Evolutionary conservation across 2,113 vertebrate genomes (phyloP).

Genomic region (Marmota flaviventris): DNA sequence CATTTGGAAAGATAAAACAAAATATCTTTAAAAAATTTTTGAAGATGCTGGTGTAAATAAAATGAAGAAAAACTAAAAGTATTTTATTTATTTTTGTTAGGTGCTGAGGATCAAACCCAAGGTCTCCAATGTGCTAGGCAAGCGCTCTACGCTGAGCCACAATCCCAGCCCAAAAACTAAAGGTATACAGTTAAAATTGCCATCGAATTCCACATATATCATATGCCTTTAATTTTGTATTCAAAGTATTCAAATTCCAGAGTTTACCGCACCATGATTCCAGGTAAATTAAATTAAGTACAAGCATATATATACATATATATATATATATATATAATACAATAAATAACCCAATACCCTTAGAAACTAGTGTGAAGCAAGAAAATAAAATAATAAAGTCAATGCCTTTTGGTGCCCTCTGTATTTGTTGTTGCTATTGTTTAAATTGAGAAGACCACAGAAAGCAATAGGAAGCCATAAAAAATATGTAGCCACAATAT

Average conservation of each 20-base stretch:
- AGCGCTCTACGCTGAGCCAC: too few species aligned
- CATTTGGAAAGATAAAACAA: conserved; percentile 37
- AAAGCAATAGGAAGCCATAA: conserved; percentile 70
- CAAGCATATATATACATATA: not conserved
- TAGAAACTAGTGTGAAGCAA: conserved; percentile 57
- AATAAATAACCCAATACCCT: conserved; percentile 49
- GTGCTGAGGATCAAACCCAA: too few species aligned
- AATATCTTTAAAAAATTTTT: conserved; percentile 1
- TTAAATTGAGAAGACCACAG: conserved; percentile 68
- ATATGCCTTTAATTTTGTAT: not conserved
- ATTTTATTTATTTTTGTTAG: not conserved
- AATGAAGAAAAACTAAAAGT: conserved; percentile 59
- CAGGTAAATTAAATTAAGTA: conserved; percentile 43
- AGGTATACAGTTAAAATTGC: conserved; percentile 38
- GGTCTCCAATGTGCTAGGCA: too few species aligned
- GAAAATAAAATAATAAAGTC: conserved; percentile 64
- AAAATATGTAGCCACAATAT: conserved; percentile 67
- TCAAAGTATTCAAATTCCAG: not conserved
- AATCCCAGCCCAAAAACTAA: not conserved
- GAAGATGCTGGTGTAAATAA: conserved; percentile 40
- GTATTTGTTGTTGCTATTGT: conserved; percentile 51
- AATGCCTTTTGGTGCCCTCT: not conserved
- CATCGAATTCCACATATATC: not conserved
- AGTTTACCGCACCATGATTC: not conserved
- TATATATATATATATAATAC: not conserved